phyloP scores from a whole-genome alignment of 2,888 invertebrate species.

The Homarus gammarus region DNA sequence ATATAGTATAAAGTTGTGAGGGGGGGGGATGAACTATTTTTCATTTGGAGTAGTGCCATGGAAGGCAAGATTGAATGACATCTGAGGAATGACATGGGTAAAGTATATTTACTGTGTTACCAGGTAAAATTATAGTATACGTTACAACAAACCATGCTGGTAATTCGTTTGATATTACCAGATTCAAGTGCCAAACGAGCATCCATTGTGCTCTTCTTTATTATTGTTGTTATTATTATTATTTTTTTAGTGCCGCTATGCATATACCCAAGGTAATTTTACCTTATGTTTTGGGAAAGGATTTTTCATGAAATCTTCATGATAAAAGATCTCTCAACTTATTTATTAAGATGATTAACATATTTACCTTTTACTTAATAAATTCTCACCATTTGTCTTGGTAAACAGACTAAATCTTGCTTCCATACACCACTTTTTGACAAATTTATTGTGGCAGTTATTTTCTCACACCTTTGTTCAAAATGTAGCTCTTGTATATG shows the following conservation, averaged over 20 bases:
- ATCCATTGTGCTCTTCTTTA: conserved; percentile 25
- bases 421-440: no score
- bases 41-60: background rate
- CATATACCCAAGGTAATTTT: background rate
- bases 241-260: background rate
- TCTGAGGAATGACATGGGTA: background rate
- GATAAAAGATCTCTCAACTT: no score
- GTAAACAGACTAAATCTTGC: no score
- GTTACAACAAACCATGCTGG: background rate
- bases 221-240: conserved; percentile 11
- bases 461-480: no score
- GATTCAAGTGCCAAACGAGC: conserved; percentile 54
- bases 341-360: no score
- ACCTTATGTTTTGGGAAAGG: no score
- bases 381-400: no score
- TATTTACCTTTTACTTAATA: no score
- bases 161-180: conserved; percentile 4
- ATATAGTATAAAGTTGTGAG: conserved; percentile 9
- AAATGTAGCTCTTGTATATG: no score
- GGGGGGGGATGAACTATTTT: conserved; percentile 24
- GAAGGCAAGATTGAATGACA: background rate
- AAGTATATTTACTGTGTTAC: conserved; percentile 6
- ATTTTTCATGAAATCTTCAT: no score
- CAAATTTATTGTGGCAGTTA: no score
- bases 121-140: background rate